phyloP scores from a whole-genome alignment of 2,888 invertebrate genomes.

The Leptarthrus brevirostris region DNA sequence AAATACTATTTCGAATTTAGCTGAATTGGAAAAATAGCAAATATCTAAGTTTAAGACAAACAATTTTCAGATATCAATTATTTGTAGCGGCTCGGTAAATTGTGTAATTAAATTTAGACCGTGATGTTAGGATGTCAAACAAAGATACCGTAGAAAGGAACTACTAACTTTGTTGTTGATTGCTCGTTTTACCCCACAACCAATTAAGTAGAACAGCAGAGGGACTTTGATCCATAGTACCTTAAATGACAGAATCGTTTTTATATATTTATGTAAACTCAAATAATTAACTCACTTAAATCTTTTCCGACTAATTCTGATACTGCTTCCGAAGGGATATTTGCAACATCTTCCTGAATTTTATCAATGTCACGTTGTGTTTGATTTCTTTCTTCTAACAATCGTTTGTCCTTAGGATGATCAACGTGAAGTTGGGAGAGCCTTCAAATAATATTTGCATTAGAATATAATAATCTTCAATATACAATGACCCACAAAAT shows the following conservation, averaged over 20 bases:
- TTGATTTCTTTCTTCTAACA: constrained; percentile 81
- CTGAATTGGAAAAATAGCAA: too few species aligned
- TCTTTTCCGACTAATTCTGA: constrained; percentile 79
- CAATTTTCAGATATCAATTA: too few species aligned
- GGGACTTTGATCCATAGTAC: constrained; percentile 82
- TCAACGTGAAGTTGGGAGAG: constrained; percentile 80
- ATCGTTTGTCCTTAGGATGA: constrained; percentile 77
- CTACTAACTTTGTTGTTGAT: constrained; percentile 3
- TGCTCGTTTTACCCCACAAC: constrained; percentile 73
- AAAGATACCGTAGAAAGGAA: too few species aligned
- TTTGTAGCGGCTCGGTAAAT: too few species aligned
- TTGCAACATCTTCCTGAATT: constrained; percentile 78
- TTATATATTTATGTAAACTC: constrained; percentile 20
- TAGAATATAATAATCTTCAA: too few species aligned
- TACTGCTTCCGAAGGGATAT: constrained; percentile 78
- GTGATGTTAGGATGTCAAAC: too few species aligned
- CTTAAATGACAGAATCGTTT: constrained; percentile 69
- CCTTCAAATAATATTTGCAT: constrained; percentile 49
- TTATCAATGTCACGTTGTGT: constrained; percentile 81
- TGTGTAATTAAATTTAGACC: too few species aligned
- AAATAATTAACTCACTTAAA: constrained; percentile 72
- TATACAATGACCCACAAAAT: too few species aligned
- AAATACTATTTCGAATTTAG: too few species aligned
- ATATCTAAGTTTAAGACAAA: too few species aligned
- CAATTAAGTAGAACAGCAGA: constrained; percentile 83